Conservation (phyloP, 1,140 invertebrate species). For the Periplaneta americana region DNA sequence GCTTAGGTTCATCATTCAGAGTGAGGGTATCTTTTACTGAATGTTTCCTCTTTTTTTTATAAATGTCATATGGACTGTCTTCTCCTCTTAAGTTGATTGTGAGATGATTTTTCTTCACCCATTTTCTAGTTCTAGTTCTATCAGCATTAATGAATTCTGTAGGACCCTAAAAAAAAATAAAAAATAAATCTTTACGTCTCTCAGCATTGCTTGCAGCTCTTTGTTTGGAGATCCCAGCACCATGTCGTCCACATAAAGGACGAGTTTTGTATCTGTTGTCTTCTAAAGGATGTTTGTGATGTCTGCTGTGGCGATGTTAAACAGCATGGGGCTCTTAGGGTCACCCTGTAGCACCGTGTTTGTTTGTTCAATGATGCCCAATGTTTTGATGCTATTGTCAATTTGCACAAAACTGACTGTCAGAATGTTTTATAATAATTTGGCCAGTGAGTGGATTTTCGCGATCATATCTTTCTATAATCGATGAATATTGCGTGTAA, state of each 20-base stretch:
- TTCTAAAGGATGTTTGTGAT: not conserved
- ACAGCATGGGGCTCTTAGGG: not conserved
- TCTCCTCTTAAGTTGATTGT: not conserved
- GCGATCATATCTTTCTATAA: not conserved
- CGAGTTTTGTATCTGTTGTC: not conserved
- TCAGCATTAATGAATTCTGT: too few relatives aligned
- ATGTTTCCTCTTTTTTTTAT: too few relatives aligned
- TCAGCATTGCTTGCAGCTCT: not conserved
- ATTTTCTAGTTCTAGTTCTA: too few relatives aligned
- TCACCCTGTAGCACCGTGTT: not conserved
- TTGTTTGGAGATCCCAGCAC: not conserved
- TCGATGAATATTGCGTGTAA: too few relatives aligned
- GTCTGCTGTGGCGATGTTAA: not conserved
- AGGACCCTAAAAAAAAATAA: too few relatives aligned
- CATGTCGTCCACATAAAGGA: not conserved
- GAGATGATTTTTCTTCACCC: too few relatives aligned
- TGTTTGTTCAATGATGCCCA: not conserved
- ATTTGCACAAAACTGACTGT: not conserved
- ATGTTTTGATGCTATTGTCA: not conserved
- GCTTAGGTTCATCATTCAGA: too few relatives aligned
- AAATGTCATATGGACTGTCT: too few relatives aligned
- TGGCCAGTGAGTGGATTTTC: not conserved
- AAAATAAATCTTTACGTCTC: too few relatives aligned
- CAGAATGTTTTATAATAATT: not conserved
- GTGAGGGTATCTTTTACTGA: too few relatives aligned